phyloP scores from a whole-genome alignment of 37 sponge, comb jelly and placozoan species.

The Geodia barretti region DNA sequence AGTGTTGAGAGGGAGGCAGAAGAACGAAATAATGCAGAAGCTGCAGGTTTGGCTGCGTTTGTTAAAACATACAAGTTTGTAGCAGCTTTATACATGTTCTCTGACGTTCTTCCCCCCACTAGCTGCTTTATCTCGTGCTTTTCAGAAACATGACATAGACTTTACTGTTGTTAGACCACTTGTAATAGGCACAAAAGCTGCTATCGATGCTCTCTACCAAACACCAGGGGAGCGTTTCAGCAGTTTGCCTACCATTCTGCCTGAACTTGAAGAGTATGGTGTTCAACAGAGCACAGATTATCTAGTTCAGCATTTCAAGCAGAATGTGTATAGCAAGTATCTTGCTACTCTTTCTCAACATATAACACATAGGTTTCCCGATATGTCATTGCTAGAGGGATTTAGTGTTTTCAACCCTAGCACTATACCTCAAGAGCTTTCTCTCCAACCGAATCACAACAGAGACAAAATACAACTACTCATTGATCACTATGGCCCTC shows the following conservation, averaged over 20 bases:
- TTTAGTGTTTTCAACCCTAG: slow-evolving; percentile 19
- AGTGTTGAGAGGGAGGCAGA: slow-evolving; percentile 29
- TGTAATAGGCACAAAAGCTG: neutral
- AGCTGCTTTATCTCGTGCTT: slow-evolving; percentile 22
- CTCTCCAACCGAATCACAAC: neutral
- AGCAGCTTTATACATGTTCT: slow-evolving; percentile 16
- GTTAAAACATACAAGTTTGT: slow-evolving; percentile 17
- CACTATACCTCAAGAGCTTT: slow-evolving; percentile 11
- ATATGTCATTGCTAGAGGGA: no score
- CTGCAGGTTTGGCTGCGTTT: slow-evolving; percentile 16
- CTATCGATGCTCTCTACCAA: neutral
- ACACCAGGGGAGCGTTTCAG: slow-evolving; percentile 22
- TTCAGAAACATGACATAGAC: slow-evolving; percentile 14
- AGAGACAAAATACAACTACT: slow-evolving; percentile 1
- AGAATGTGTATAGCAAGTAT: no score
- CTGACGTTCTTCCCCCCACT: no score
- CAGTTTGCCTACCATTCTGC: neutral
- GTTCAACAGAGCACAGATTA: neutral
- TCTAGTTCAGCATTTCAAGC: slow-evolving; percentile 4
- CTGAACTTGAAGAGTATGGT: slow-evolving; percentile 7
- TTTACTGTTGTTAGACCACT: slow-evolving; percentile 18
- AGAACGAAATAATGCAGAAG: slow-evolving; percentile 29
- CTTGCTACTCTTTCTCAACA: no score
- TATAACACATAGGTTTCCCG: no score
- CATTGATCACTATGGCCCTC: slow-evolving; percentile 23